Base-by-base conservation (phyloP, 2,113 vertebrate genomes). In the Cebus imitator region DNA sequence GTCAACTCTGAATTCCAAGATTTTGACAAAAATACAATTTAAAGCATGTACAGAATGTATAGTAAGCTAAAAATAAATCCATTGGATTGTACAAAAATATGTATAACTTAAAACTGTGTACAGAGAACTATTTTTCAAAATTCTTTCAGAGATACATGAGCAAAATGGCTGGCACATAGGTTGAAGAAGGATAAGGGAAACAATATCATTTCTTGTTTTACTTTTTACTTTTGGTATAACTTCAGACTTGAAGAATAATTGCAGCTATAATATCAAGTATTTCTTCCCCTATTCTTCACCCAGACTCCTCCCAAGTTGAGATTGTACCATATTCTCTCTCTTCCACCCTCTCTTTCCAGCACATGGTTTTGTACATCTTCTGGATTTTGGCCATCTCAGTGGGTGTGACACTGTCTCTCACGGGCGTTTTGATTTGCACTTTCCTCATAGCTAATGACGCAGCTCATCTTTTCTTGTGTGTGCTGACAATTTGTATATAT, bases 261-360 rank as follows among this genome's bases (percentile, higher is more conserved):
- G 75, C 16, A 48, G 75, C 27, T 16, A 8, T 18, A 40, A 21
- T 23, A 40, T 10, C 21, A 73, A 73, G 27, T 32, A 48, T 78
- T 30, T 45, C 75, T 30, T 48, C 6, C 7, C 25, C 27, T 48
- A 17, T 3, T 32, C 43, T 18, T 48, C 25, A 25, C 75, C 43
- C 43, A 48, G 75, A 32, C 30, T 32, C 27, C 75, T 5, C 75
- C 75, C 27, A 17, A 4, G 75, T 9, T 48, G 45, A 14, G 13
- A 17, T 17, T 2, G 27, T 18, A 5, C 43, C 3, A 0, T 32
- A 5, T 8, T 48, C 14, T 78, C 1, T 76, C 13, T n/a, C 66
- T 68, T 27, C 43, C 14, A 30, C 43, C 43, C 43, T 76, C 40
- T 72, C 40, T 45, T 30, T 30, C 25, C 40, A 45, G 25, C 13